Evolutionary conservation across 2,113 vertebrate genomes (phyloP).

Genomic region (Hippocampus zosterae): DNA sequence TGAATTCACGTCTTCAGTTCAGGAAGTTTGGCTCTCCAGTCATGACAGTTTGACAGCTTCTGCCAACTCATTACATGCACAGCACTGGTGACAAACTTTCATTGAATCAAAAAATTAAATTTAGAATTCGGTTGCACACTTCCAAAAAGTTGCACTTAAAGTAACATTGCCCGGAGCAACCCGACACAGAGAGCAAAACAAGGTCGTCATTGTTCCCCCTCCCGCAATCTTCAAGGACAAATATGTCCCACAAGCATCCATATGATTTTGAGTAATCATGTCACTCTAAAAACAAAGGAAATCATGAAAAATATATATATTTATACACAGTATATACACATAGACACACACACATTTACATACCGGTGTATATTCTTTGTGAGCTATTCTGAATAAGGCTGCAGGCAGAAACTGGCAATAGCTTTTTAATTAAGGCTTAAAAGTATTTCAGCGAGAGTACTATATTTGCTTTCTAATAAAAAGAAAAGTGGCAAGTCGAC

Average conservation of each 20-base stretch:
- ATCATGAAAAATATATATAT: neutral
- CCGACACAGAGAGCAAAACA: conserved; percentile 24
- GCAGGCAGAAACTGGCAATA: neutral
- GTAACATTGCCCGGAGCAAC: conserved; percentile 12
- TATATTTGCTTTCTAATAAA: conserved; percentile 1
- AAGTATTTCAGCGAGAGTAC: neutral
- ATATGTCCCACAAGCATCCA: conserved; percentile 5
- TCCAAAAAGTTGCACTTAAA: conserved; percentile 6
- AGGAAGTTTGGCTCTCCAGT: neutral
- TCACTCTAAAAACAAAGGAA: neutral
- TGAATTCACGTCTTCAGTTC: too few species aligned
- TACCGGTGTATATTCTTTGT: neutral
- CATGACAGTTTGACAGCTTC: neutral
- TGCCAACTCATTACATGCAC: neutral
- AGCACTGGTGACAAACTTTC: neutral
- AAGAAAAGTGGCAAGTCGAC: neutral
- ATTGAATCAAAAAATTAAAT: neutral
- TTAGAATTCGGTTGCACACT: neutral
- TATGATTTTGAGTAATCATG: too few species aligned
- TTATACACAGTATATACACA: too few species aligned
- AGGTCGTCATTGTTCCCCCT: conserved; percentile 13
- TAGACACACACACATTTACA: neutral
- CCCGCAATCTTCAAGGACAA: neutral
- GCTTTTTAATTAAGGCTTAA: conserved; percentile 1
- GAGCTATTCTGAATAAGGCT: neutral